Evolutionary conservation across 2,888 invertebrate genomes (phyloP), one percentile per base, ranked within the genome.

Genomic region (Latrodectus elegans): DNA sequence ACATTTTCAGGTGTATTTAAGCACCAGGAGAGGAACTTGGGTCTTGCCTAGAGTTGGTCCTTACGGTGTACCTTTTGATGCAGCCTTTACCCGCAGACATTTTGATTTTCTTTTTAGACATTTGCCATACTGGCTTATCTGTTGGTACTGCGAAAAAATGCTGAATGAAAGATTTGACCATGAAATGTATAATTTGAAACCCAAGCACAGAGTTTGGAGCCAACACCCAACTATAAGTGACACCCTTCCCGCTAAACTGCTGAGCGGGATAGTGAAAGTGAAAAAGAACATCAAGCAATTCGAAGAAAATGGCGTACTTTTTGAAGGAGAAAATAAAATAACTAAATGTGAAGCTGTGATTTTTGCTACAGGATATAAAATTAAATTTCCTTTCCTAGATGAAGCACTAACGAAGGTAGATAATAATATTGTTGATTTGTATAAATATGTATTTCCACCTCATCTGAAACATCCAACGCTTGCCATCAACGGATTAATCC

Each of bases 401-500:
- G 73, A 90, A n/a, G 80, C 74, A 17, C 38, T 84, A n/a, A 77
- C 89, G n/a, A 73, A 80, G 8, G 70, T 84, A 8, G 65, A 73
- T 12, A 64, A 88, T 15, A 84, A 89, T 17, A 64, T 90, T 14
- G 87, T 89, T 6, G 84, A 87, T 26, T 68, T 90, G 38, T 90
- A 90, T 26, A 88, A 88, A 55, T 84, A 84, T 26, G 70, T 88
- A 8, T 80, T 77, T 14, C 81, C 88, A 14, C 81, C 85, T n/a
- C 97, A 97, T 91, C 92, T 97, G 78, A 94, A 95, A 89, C 94
- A 95, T 91, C 96, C 97, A 1, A 94, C 95, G 14, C 95, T 98
- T 94, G 95, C 95, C 84, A 94, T 98, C 90, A 93, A 96, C 67
- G 98, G 97, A 0, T 93, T 98, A 53, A 96, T 96, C 0, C 96